These are phyloP conservation scores for Progne subis DNA, from an alignment of 2,113 vertebrate species.

Conservation along the genomic window DNA sequence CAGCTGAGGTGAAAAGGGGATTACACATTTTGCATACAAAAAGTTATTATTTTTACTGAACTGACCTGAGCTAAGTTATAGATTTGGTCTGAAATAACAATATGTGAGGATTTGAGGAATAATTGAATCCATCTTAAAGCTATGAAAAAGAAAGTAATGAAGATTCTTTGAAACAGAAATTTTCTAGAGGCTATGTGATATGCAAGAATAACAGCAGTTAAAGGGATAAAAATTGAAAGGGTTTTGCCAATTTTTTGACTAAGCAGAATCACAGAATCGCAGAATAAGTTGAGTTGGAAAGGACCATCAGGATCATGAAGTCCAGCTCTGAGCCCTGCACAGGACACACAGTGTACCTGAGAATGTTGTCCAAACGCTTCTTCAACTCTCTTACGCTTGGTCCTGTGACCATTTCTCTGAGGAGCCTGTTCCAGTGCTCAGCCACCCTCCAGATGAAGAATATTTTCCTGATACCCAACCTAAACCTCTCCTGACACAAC, in stretches of 20 bases:
- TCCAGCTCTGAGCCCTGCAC: background rate
- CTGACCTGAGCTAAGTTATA: background rate
- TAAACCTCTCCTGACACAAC: background rate
- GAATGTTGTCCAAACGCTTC: rapidly evolving
- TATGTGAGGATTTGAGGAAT: background rate
- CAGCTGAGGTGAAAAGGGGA: background rate
- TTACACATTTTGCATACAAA: background rate
- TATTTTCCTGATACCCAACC: background rate
- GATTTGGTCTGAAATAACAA: background rate
- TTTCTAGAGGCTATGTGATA: background rate
- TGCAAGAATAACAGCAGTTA: background rate
- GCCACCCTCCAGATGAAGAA: background rate
- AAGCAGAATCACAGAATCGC: background rate
- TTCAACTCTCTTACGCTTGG: background rate
- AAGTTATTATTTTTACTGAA: background rate
- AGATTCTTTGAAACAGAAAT: background rate
- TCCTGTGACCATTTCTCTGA: background rate
- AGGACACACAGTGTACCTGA: background rate
- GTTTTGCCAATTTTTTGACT: background rate
- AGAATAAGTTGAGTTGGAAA: background rate
- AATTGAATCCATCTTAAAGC: background rate
- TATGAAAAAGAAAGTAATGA: background rate
- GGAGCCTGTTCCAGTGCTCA: background rate
- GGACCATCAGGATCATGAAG: background rate
- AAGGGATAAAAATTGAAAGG: background rate